Conservation (phyloP, 2,797 vertebrate species). For the Prionace glauca region DNA sequence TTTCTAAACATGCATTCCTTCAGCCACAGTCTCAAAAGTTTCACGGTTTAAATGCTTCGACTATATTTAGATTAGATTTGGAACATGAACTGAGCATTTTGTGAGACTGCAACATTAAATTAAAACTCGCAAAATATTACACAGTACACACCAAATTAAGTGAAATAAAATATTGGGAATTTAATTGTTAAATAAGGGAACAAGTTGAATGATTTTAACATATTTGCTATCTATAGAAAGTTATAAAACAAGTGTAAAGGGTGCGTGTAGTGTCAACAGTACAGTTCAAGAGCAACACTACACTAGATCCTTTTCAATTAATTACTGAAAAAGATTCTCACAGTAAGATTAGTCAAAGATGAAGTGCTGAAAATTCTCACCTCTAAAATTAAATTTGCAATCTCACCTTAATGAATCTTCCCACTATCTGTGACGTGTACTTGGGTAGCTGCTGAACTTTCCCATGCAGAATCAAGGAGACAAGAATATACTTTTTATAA, state of each 20-base stretch:
- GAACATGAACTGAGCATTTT: background rate
- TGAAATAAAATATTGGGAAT: background rate
- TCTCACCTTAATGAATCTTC: slow-evolving; percentile 95
- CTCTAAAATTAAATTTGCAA: background rate
- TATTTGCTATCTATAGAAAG: background rate
- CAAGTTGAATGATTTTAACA: background rate
- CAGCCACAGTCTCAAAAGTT: background rate
- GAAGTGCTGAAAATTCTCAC: background rate
- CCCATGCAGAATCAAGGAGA: slow-evolving; percentile 95
- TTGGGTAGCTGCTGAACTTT: slow-evolving; percentile 97
- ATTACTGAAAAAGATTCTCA: background rate
- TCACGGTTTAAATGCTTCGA: background rate
- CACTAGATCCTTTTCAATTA: background rate
- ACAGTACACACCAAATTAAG: background rate
- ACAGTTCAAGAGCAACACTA: background rate
- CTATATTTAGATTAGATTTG: background rate
- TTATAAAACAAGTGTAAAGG: background rate
- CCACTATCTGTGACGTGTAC: slow-evolving; percentile 97
- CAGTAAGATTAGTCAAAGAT: background rate
- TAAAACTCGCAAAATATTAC: background rate
- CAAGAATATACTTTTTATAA: slow-evolving; percentile 98
- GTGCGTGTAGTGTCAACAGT: background rate
- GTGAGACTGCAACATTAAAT: background rate
- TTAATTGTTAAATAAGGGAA: background rate
- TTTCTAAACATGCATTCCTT: background rate